Percentiles rank a stretch among this genome's conserved stretches.
Conservation (phyloP, 2,888 invertebrate genomes). For the Sarcophaga variegata region DNA sequence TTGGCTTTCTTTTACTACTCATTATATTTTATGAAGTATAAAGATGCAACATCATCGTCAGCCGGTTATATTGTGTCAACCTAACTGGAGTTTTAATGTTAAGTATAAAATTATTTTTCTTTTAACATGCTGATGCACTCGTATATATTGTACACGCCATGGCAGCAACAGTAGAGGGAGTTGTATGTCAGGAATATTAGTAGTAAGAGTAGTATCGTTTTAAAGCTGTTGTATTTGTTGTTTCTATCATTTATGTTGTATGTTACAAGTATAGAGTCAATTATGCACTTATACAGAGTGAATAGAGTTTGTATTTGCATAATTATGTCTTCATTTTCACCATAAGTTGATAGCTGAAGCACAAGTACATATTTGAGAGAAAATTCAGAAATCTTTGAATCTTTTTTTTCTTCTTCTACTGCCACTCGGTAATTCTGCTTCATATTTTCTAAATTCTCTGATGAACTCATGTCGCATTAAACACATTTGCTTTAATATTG, state of each 20-base stretch:
- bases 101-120: background rate
- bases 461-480: too few species aligned
- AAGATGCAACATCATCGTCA: background rate
- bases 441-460: background rate
- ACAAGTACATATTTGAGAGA: background rate
- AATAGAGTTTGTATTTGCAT: background rate
- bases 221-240: too few species aligned
- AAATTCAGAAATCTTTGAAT: too few species aligned
- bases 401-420: background rate
- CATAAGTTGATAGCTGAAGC: too few species aligned
- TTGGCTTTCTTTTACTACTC: background rate
- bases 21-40: slow-evolving; percentile 3
- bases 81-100: slow-evolving; percentile 21
- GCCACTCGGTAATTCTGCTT: background rate
- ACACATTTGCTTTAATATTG: too few species aligned
- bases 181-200: background rate
- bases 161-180: slow-evolving; percentile 18
- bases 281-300: background rate
- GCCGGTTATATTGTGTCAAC: background rate
- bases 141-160: background rate
- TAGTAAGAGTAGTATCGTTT: too few species aligned
- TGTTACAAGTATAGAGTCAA: slow-evolving; percentile 6
- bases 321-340: too few species aligned
- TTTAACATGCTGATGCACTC: background rate
- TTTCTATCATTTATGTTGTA: slow-evolving; percentile 1